A percentile compares a stretch with the other conserved stretches of the same genome.
Conservation (phyloP, 1,140 invertebrate species). For the Drosophila truncata region DNA sequence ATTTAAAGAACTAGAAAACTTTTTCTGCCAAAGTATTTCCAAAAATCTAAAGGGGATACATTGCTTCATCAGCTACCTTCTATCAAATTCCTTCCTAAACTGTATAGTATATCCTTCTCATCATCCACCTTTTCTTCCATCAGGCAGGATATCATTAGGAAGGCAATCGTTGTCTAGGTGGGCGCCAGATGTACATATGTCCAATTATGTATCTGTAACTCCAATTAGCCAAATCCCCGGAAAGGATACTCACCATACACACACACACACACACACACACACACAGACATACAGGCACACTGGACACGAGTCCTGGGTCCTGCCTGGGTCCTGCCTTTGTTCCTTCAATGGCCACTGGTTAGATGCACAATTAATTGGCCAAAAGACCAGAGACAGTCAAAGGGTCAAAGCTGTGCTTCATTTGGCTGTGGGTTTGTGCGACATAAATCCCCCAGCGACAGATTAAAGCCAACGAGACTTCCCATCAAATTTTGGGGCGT, state of each 20-base stretch:
- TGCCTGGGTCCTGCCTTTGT: neutral
- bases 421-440: slow-evolving; percentile 17
- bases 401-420: slow-evolving; percentile 26
- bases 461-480: slow-evolving; percentile 20
- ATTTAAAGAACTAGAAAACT: no score
- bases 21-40: no score
- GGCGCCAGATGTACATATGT: slow-evolving; percentile 10
- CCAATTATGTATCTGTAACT: slow-evolving; percentile 40
- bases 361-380: slow-evolving; percentile 57
- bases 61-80: no score
- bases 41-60: no score
- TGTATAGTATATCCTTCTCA: neutral
- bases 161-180: neutral
- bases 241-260: neutral
- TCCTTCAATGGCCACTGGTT: slow-evolving; percentile 8
- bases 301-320: neutral
- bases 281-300: slow-evolving; percentile 10
- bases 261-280: slow-evolving; percentile 13
- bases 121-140: neutral
- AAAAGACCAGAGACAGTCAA: slow-evolving; percentile 46
- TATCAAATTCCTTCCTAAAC: neutral
- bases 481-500: neutral
- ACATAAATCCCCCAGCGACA: slow-evolving; percentile 12
- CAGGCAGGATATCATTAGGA: slow-evolving; percentile 2
- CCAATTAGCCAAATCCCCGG: slow-evolving; percentile 20